A percentile compares a stretch with the other conserved stretches of the same genome.
These are phyloP conservation scores for Beroe forskalii DNA, from an alignment of 37 sponge, comb jelly and placozoan species.

Conservation along the genomic window DNA sequence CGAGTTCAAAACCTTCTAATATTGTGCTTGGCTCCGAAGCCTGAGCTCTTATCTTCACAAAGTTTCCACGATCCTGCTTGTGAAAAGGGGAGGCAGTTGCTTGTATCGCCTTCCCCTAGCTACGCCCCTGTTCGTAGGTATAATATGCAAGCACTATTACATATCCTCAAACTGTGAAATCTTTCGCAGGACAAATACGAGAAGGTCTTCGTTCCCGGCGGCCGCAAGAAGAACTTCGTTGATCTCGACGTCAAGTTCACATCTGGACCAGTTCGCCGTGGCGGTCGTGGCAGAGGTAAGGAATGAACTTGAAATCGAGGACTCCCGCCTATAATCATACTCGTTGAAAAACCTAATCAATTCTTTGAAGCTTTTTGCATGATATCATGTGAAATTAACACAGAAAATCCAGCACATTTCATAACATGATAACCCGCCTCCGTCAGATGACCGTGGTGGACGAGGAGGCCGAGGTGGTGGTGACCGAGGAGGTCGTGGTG, in stretches of 20 bases:
- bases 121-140: too few relatives aligned
- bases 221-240: constrained; percentile 26
- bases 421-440: neutral
- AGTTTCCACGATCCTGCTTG: too few relatives aligned
- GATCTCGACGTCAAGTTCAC: constrained; percentile 46
- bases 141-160: neutral
- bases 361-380: neutral
- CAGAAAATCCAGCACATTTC: neutral
- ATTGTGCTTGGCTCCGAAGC: too few relatives aligned
- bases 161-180: neutral
- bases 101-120: too few relatives aligned
- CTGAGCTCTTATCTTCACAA: too few relatives aligned
- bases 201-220: constrained; percentile 2
- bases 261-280: neutral
- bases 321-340: too few relatives aligned
- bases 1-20: too few relatives aligned
- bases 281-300: constrained; percentile 34
- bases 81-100: too few relatives aligned
- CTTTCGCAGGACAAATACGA: constrained; percentile 36
- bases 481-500: neutral
- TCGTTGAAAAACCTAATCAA: too few relatives aligned
- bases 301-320: too few relatives aligned
- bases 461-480: too few relatives aligned
- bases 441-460: neutral
- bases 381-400: too few relatives aligned